Percentiles rank a stretch among this genome's conserved stretches.
These are phyloP conservation scores for Melanostoma scalare DNA, from an alignment of 2,888 invertebrate genomes.

Conservation along the genomic window DNA sequence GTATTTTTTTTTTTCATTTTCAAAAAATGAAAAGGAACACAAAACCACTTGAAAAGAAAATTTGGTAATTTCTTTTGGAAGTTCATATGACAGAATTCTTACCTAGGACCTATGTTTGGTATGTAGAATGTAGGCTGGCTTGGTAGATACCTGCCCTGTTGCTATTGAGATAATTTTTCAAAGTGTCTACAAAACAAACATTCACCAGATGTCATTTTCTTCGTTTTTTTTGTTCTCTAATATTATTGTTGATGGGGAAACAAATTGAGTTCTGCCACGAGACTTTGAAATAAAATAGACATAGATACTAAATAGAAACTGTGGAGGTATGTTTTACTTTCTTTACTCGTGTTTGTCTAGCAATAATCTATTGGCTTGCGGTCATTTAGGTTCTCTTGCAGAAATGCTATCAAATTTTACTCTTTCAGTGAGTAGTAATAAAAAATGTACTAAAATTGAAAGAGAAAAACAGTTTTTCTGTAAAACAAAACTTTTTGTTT, in stretches of 20 bases:
- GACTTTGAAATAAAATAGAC: no score
- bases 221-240: slow-evolving; percentile 4
- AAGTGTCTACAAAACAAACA: slow-evolving; percentile 47
- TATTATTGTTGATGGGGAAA: slow-evolving; percentile 31
- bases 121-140: neutral
- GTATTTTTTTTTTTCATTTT: slow-evolving; percentile 9
- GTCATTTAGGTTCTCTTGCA: no score
- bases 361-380: no score
- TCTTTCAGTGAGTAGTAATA: no score
- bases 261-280: slow-evolving; percentile 2
- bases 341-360: no score
- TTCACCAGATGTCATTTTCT: slow-evolving; percentile 60
- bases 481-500: no score
- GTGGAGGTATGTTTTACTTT: no score
- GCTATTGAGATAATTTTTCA: slow-evolving; percentile 43
- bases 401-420: no score
- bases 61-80: slow-evolving; percentile 23
- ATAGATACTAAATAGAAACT: no score
- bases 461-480: no score
- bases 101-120: neutral
- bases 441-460: no score
- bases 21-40: slow-evolving; percentile 9
- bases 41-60: slow-evolving; percentile 59
- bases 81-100: slow-evolving; percentile 29
- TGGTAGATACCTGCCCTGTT: slow-evolving; percentile 6